Conservation (phyloP, 1,140 invertebrate species). For the Drosophila lacteicornis region DNA sequence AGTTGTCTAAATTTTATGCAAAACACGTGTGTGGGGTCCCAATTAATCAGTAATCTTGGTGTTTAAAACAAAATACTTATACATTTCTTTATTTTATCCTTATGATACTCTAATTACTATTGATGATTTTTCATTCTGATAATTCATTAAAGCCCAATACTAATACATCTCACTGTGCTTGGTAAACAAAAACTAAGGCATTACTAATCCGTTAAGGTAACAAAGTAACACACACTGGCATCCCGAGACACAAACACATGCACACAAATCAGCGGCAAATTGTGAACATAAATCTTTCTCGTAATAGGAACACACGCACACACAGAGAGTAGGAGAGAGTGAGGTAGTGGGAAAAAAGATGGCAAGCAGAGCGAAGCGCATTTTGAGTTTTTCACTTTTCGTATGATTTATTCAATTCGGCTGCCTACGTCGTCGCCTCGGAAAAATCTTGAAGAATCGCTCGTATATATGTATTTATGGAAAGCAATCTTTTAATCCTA, state of each 20-base stretch:
- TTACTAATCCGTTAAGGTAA: constrained; percentile 59
- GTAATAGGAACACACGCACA: constrained; percentile 61
- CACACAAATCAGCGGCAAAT: constrained; percentile 58
- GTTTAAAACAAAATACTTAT: too few species aligned
- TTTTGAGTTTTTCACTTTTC: constrained; percentile 47
- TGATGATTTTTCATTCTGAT: not conserved
- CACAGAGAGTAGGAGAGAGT: not conserved
- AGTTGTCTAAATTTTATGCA: too few species aligned
- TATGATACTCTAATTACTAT: not conserved
- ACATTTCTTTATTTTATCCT: not conserved
- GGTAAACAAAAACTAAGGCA: constrained; percentile 41
- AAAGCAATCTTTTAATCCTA: constrained; percentile 8
- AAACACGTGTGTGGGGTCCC: too few species aligned
- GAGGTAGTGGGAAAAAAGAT: constrained; percentile 5
- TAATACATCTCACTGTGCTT: constrained; percentile 8
- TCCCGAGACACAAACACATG: constrained; percentile 5
- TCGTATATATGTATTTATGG: constrained; percentile 6
- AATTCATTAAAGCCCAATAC: not conserved
- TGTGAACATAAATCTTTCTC: constrained; percentile 66
- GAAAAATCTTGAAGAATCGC: constrained; percentile 34
- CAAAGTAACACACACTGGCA: constrained; percentile 42
- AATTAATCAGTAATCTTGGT: too few species aligned
- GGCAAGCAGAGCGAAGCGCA: constrained; percentile 40
- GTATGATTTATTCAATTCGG: constrained; percentile 58
- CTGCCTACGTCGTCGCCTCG: constrained; percentile 55